A percentile compares a stretch with the other conserved stretches of the same genome.
These are phyloP conservation scores for Allolobophora icterica DNA, from an alignment of 2,888 invertebrate genomes.

Conservation along the genomic window DNA sequence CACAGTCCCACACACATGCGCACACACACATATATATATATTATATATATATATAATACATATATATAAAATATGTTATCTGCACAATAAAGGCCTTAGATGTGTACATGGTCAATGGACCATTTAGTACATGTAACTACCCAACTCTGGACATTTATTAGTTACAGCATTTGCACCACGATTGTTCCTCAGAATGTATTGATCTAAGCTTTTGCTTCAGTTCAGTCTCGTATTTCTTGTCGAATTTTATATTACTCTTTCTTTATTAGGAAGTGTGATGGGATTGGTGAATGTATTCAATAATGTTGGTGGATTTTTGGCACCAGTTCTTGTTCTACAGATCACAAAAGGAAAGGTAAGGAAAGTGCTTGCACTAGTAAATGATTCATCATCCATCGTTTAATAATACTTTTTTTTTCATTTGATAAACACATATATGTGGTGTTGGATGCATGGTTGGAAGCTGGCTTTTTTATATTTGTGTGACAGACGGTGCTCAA, in stretches of 20 bases:
- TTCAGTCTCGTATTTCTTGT: neutral
- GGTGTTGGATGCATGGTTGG: too few relatives aligned
- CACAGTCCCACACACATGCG: too few relatives aligned
- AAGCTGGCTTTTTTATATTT: too few relatives aligned
- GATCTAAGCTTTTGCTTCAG: neutral
- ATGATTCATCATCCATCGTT: neutral
- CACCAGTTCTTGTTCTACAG: neutral
- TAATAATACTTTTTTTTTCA: neutral
- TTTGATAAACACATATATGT: neutral
- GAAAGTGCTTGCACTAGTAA: neutral
- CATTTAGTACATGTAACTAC: too few relatives aligned
- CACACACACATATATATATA: too few relatives aligned
- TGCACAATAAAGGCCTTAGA: too few relatives aligned
- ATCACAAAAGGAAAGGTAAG: neutral
- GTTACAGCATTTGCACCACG: neutral
- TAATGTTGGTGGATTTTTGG: neutral
- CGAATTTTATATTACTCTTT: neutral
- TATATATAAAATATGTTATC: too few relatives aligned
- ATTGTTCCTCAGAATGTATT: neutral
- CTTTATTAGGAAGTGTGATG: constrained; percentile 20
- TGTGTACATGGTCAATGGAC: too few relatives aligned
- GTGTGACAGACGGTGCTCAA: too few relatives aligned
- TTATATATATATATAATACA: too few relatives aligned
- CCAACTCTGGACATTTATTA: neutral
- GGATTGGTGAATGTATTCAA: neutral